These are phyloP conservation scores for Acleris literana DNA, from an alignment of 2,888 invertebrate species.

Conservation along the genomic window DNA sequence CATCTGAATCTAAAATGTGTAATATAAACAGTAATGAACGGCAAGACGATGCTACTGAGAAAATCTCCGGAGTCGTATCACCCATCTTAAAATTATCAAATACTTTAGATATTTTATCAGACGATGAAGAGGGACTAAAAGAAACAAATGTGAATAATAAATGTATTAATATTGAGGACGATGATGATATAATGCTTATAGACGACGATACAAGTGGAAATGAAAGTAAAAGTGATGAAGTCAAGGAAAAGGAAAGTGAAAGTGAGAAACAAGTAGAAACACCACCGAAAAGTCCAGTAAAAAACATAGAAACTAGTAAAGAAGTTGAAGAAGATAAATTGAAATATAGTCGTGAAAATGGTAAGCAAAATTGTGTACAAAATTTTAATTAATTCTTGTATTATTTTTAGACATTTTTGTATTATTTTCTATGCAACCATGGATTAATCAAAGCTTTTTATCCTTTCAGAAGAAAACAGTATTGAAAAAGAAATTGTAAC, in stretches of 20 bases:
- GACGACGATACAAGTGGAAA: conserved; percentile 60
- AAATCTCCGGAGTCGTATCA: conserved; percentile 28
- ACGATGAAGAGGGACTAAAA: conserved; percentile 65
- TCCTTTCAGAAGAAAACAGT: conserved; percentile 22
- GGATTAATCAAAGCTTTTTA: not conserved
- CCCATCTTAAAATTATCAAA: conserved; percentile 64
- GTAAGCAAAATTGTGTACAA: not conserved
- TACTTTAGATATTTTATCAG: conserved; percentile 70
- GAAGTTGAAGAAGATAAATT: conserved; percentile 8
- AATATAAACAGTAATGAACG: conserved; percentile 11
- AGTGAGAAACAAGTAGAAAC: conserved; percentile 28
- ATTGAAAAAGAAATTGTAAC: conserved; percentile 14
- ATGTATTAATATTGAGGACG: conserved; percentile 68
- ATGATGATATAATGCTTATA: conserved; percentile 76
- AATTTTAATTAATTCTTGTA: too few relatives aligned
- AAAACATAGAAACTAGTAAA: conserved; percentile 4
- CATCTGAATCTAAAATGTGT: not conserved
- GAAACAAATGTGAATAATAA: conserved; percentile 38
- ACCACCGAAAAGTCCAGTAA: conserved; percentile 14
- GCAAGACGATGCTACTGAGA: conserved; percentile 1
- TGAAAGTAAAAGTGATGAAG: conserved; percentile 41
- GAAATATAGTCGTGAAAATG: conserved; percentile 2
- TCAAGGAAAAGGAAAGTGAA: conserved; percentile 32
- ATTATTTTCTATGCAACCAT: not conserved
- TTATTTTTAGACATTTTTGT: too few relatives aligned